A percentile compares a stretch with the other conserved stretches of the same genome.
These are phyloP conservation scores for Amphiprion ocellaris DNA, from an alignment of 2,113 vertebrate genomes.

Conservation along the genomic window DNA sequence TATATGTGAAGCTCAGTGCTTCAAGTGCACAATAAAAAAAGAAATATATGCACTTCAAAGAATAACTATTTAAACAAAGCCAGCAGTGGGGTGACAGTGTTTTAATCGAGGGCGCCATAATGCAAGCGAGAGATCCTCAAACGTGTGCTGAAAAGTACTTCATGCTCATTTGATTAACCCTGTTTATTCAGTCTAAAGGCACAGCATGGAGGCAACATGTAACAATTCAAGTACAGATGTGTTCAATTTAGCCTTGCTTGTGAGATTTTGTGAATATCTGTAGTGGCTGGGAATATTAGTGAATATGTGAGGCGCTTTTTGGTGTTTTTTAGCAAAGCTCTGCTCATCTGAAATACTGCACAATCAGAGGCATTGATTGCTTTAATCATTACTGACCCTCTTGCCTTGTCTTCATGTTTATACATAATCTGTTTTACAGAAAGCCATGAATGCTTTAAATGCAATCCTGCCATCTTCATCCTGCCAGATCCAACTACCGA, in stretches of 20 bases:
- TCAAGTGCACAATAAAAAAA: slow-evolving; percentile 33
- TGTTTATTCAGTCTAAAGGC: slow-evolving; percentile 37
- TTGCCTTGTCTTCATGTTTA: slow-evolving; percentile 15
- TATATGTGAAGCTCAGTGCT: slow-evolving; percentile 28
- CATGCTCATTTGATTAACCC: slow-evolving; percentile 37
- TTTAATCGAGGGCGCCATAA: slow-evolving; percentile 57
- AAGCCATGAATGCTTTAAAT: slow-evolving; percentile 49
- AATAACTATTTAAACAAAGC: slow-evolving; percentile 41
- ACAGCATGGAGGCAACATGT: slow-evolving; percentile 28
- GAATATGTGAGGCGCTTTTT: slow-evolving; percentile 10
- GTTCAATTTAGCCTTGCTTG: slow-evolving; percentile 11
- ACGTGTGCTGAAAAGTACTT: slow-evolving; percentile 17
- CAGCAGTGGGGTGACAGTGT: slow-evolving; percentile 39
- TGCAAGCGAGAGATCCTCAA: slow-evolving; percentile 14
- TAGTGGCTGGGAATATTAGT: slow-evolving; percentile 12
- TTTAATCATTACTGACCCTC: slow-evolving; percentile 42
- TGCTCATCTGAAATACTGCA: slow-evolving; percentile 30
- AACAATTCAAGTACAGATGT: slow-evolving; percentile 42
- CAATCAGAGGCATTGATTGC: slow-evolving; percentile 49
- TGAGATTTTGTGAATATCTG: slow-evolving; percentile 32
- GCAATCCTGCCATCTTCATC: slow-evolving; percentile 9
- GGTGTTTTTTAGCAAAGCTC: not conserved
- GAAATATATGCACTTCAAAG: slow-evolving; percentile 45
- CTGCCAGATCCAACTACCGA: slow-evolving; percentile 25
- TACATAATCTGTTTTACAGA: slow-evolving; percentile 18